Evolutionary conservation across 2,797 vertebrate species (phyloP).

Genomic region (Lycodopsis pacificus): DNA sequence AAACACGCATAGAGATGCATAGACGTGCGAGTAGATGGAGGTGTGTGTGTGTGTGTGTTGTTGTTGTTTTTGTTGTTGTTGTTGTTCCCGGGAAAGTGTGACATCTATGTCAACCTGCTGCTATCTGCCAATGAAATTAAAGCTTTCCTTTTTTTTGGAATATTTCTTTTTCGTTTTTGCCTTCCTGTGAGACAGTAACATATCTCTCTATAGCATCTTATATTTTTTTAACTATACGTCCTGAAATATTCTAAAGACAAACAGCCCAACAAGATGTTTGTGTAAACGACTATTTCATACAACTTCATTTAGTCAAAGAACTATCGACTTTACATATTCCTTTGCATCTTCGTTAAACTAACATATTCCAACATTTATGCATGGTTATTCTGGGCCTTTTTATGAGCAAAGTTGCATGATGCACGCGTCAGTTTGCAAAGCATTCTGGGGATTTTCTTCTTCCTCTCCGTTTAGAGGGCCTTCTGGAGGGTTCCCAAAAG

Average conservation of each 20-base stretch:
- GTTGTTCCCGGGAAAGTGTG: not conserved
- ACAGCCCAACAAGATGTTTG: not conserved
- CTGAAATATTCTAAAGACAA: not conserved
- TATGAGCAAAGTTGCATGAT: too few relatives aligned
- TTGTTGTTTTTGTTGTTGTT: not conserved
- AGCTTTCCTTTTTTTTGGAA: not conserved
- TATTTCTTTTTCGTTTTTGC: not conserved
- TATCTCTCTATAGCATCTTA: not conserved
- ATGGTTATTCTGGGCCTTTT: too few relatives aligned
- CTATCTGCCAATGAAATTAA: not conserved
- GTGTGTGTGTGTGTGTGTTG: slow-evolving; percentile 13
- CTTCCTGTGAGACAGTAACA: not conserved
- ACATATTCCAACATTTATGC: too few relatives aligned
- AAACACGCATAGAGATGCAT: slow-evolving; percentile 3
- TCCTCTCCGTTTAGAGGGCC: too few relatives aligned
- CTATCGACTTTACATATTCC: too few relatives aligned
- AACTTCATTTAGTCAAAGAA: too few relatives aligned
- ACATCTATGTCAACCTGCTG: slow-evolving; percentile 28
- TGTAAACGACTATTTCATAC: too few relatives aligned
- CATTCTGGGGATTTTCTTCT: not conserved
- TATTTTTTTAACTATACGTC: not conserved
- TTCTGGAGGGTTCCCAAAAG: too few relatives aligned
- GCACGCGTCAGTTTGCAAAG: not conserved
- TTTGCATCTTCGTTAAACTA: too few relatives aligned
- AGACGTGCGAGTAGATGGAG: not conserved